Conservation (phyloP, 2,797 vertebrate genomes). For the Heterohyrax brucei region DNA sequence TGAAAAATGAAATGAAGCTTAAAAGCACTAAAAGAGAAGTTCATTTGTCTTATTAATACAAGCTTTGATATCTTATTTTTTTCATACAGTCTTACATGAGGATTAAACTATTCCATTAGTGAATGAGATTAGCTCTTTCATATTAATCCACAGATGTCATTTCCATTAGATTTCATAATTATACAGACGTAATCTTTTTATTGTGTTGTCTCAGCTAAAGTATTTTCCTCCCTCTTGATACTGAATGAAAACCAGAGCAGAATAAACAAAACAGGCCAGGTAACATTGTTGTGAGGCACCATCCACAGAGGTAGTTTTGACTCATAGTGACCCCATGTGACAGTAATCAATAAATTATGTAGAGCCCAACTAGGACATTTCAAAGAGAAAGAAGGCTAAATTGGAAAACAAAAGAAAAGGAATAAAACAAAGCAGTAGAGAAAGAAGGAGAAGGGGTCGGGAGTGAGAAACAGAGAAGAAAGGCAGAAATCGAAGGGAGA, state of each 20-base stretch:
- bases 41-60: slow-evolving; percentile 77
- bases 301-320: not conserved
- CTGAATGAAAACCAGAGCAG: slow-evolving; percentile 42
- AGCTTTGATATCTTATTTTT: slow-evolving; percentile 85
- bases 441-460: not conserved
- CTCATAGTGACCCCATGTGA: not conserved
- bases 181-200: not conserved
- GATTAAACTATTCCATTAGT: slow-evolving; percentile 87
- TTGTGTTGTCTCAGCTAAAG: slow-evolving; percentile 75
- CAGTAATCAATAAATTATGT: not conserved
- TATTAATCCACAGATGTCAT: slow-evolving; percentile 82
- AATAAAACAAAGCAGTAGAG: not conserved
- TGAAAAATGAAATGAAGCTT: slow-evolving; percentile 86
- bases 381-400: slow-evolving; percentile 57
- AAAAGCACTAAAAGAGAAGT: slow-evolving; percentile 72
- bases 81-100: slow-evolving; percentile 83
- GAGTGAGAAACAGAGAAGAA: no score
- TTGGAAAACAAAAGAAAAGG: not conserved
- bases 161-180: slow-evolving; percentile 81
- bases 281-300: not conserved
- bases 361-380: slow-evolving; percentile 69
- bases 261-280: slow-evolving; percentile 69
- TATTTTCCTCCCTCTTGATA: slow-evolving; percentile 50
- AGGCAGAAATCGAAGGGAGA: no score
- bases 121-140: slow-evolving; percentile 85